phyloP scores from a whole-genome alignment of 2,797 vertebrate species.

The Heliangelus exortis region DNA sequence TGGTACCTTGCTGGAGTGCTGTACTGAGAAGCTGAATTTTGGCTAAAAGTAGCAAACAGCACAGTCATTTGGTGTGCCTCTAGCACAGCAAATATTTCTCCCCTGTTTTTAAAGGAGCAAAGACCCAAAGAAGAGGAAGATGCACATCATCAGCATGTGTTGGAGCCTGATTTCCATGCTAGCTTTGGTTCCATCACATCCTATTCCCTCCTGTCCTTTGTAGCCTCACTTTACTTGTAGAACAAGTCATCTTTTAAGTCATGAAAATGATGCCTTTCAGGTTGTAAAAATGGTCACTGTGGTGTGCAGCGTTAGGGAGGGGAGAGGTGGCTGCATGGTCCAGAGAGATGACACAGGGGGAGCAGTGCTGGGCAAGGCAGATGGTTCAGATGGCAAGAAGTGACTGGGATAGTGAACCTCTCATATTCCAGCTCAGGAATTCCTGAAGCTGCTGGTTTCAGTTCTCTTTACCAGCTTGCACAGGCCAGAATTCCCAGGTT shows the following conservation, averaged over 20 bases:
- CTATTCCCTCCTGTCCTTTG: not conserved
- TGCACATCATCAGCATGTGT: not conserved
- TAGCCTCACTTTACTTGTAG: not conserved
- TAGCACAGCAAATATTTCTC: not conserved
- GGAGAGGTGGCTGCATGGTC: not conserved
- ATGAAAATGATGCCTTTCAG: not conserved
- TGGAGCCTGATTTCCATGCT: not conserved
- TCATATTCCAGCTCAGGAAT: not conserved
- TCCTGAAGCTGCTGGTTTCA: not conserved
- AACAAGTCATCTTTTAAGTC: not conserved
- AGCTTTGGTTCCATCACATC: not conserved
- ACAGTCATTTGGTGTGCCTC: not conserved
- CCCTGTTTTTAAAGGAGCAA: not conserved
- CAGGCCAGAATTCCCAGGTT: not conserved
- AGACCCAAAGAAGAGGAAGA: not conserved
- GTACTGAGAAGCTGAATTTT: not conserved
- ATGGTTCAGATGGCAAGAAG: no score
- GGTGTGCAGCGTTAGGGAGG: not conserved
- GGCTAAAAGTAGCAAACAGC: not conserved
- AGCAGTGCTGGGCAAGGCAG: not conserved
- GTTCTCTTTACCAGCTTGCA: not conserved
- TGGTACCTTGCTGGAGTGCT: not conserved
- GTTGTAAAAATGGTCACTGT: not conserved
- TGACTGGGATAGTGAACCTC: no score
- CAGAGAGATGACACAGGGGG: no score